Evolutionary conservation across 2,797 vertebrate genomes (phyloP), one percentile per base, ranked within the genome.

Genomic region (Cheirogaleus major): DNA sequence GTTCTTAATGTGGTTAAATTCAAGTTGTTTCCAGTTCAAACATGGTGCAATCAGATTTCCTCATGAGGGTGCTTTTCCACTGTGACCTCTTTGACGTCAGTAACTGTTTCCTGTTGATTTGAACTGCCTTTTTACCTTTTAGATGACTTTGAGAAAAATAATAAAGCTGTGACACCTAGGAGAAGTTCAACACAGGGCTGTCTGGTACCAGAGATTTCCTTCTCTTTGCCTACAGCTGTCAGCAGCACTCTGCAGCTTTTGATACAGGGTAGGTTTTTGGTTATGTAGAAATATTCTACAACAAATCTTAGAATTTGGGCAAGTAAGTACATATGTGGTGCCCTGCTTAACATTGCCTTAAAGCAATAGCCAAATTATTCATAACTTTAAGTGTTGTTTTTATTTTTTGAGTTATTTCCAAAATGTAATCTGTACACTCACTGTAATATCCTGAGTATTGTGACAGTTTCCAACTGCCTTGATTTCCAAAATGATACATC

Each of bases 21-120:
- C 48, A 73, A 85, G 89, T 95, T 17, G 0, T 76, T 97, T 96
- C 91, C 86, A 79, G 96, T 95, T 96, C 87, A 92, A 95, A 92
- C 94, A 3, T 98, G 98, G 97, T 73, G 96, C 98, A 98, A 96
- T 52, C 91, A 67, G 80, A 96, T 98, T 98, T 98, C 98, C 96
- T 97, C 96, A 70, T 45, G 25, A 7, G 91, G 97, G 95, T 90
- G 67, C 96, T 22, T 11, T 97, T 94, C 93, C 89, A 90, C 97
- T 91, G 95, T 0, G 38, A 91, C 97, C 84, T 89, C 95, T 95
- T 97, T 96, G 27, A 67, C 96, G 86, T 98, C 98, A 97, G 61
- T 82, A 25, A 97, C 87, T 0, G 5, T 92, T 99, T 98, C 98
- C 98, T 98, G 98, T 98, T 98, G 98, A 98, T 97, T 91, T 96